A percentile compares a stretch with the other conserved stretches of the same genome.
These are phyloP conservation scores for Acomys russatus DNA, from an alignment of 2,797 vertebrate species.

Conservation along the genomic window DNA sequence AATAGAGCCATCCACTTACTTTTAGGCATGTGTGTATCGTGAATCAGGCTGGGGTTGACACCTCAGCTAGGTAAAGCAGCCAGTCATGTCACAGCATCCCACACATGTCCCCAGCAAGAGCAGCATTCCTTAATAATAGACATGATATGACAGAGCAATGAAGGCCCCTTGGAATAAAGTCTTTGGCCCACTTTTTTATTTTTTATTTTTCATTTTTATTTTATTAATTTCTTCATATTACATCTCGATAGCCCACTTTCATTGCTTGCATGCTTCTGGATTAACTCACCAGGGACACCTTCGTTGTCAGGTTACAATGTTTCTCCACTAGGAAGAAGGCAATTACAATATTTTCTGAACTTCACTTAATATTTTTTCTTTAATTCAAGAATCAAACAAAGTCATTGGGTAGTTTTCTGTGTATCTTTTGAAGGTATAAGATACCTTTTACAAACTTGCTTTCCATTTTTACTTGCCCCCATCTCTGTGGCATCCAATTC, in stretches of 20 bases:
- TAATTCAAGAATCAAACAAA: not conserved
- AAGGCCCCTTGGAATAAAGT: not conserved
- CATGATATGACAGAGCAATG: not conserved
- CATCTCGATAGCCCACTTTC: not conserved
- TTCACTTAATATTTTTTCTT: not conserved
- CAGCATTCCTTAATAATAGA: conserved; percentile 43
- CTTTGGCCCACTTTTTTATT: not conserved
- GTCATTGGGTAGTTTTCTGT: not conserved
- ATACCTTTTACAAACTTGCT: not conserved
- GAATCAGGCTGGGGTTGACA: not conserved
- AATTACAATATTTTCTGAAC: not conserved
- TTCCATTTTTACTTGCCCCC: not conserved
- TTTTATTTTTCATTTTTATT: no score
- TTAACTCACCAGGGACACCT: not conserved
- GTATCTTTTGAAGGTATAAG: not conserved
- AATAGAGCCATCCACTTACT: not conserved
- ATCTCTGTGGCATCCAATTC: not conserved
- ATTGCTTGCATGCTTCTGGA: conserved; percentile 37
- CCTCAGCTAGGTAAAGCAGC: not conserved
- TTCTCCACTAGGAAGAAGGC: conserved; percentile 9
- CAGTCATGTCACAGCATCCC: not conserved
- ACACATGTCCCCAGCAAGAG: not conserved
- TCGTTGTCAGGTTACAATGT: not conserved
- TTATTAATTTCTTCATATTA: no score
- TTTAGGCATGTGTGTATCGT: not conserved